Percentiles rank a stretch among this genome's conserved stretches.
Conservation (phyloP, 2,797 vertebrate genomes). For the Smutsia temminckii region DNA sequence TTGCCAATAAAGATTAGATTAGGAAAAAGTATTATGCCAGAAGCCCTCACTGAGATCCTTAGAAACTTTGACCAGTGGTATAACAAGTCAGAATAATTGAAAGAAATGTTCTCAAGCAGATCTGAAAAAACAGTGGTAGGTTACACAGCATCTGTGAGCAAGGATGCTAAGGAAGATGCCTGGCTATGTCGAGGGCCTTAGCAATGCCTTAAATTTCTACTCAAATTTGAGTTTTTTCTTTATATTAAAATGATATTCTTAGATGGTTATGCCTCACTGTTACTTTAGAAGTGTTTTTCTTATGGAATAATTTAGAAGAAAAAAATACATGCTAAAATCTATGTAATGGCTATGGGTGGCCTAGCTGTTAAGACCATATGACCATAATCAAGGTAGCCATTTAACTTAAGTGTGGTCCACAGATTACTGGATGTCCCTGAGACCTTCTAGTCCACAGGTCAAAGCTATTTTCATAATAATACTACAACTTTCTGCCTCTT, state of each 20-base stretch:
- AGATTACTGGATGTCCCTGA: not conserved
- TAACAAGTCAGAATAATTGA: not conserved
- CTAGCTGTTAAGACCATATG: not conserved
- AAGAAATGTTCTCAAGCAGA: not conserved
- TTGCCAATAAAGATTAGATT: not conserved
- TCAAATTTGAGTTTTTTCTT: not conserved
- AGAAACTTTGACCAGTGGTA: not conserved
- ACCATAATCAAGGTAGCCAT: not conserved
- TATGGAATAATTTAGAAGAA: not conserved
- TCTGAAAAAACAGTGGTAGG: not conserved
- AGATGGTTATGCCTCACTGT: not conserved
- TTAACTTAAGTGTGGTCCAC: not conserved
- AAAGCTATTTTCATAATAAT: not conserved
- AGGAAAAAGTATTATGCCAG: not conserved
- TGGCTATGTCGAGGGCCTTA: not conserved
- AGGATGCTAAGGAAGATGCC: not conserved
- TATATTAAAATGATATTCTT: slow-evolving; percentile 8
- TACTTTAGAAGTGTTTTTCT: slow-evolving; percentile 33
- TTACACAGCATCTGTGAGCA: not conserved
- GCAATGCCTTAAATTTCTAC: not conserved
- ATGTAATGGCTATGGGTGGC: not conserved
- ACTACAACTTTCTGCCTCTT: not conserved
- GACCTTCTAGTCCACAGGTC: not conserved
- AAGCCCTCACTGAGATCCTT: not conserved
- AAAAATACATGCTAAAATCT: not conserved